Conservation (phyloP, 1,140 invertebrate species). For the Leptinotarsa texana region DNA sequence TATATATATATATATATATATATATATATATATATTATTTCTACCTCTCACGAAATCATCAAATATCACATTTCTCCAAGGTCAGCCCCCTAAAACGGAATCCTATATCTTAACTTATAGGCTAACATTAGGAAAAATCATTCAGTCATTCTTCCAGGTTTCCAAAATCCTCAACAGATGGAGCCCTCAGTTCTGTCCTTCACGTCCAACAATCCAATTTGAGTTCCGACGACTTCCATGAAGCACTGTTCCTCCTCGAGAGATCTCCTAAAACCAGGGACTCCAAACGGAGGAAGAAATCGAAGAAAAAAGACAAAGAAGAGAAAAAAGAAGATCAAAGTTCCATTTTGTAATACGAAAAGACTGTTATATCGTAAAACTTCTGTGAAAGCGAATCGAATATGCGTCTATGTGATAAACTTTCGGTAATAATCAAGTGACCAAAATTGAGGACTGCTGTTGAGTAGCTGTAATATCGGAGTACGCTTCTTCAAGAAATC, state of each 20-base stretch:
- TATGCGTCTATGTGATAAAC: slow-evolving; percentile 39
- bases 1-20: too few species aligned
- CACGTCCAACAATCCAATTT: slow-evolving; percentile 64
- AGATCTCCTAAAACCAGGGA: slow-evolving; percentile 60
- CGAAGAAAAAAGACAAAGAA: slow-evolving; percentile 56
- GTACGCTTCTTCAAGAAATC: background rate
- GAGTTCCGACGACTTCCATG: slow-evolving; percentile 67
- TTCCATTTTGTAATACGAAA: slow-evolving; percentile 45
- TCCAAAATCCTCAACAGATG: slow-evolving; percentile 64
- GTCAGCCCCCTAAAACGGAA: too few species aligned
- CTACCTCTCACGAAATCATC: too few species aligned
- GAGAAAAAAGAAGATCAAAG: slow-evolving; percentile 52
- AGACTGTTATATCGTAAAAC: slow-evolving; percentile 14
- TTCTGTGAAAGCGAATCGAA: slow-evolving; percentile 29
- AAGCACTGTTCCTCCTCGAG: slow-evolving; percentile 63
- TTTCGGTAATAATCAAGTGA: slow-evolving; percentile 33
- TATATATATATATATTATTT: too few species aligned
- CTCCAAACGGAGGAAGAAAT: slow-evolving; percentile 55
- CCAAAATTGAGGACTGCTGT: slow-evolving; percentile 25
- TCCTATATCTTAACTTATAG: too few species aligned
- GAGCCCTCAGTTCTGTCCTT: slow-evolving; percentile 63
- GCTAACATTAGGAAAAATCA: too few species aligned
- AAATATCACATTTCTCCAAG: too few species aligned
- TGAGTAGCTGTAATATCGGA: background rate
- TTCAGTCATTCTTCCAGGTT: slow-evolving; percentile 48